These are phyloP conservation scores for Drosophila burlai DNA, from an alignment of 1,140 invertebrate genomes.

Conservation along the genomic window DNA sequence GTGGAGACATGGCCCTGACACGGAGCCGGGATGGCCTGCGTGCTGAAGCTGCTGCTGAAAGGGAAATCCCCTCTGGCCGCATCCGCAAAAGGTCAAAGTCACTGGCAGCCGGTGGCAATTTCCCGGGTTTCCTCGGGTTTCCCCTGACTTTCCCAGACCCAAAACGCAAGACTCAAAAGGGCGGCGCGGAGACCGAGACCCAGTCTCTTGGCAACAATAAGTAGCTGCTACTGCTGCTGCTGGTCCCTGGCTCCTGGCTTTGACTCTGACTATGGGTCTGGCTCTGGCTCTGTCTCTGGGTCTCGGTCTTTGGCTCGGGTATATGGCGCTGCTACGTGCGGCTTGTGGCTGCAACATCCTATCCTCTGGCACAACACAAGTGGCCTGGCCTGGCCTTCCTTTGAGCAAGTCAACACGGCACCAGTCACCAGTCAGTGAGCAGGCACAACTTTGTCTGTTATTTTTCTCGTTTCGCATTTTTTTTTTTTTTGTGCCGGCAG, in stretches of 20 bases:
- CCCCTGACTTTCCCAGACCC: constrained; percentile 1
- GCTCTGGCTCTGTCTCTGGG: constrained; percentile 11
- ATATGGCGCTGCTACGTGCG: constrained; percentile 44
- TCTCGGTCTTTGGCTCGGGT: constrained; percentile 13
- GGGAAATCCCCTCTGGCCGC: constrained; percentile 34
- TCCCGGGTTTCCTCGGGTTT: constrained; percentile 30
- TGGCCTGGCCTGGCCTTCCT: constrained; percentile 23
- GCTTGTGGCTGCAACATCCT: constrained; percentile 51
- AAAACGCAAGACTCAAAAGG: constrained; percentile 20
- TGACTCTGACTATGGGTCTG: constrained; percentile 7
- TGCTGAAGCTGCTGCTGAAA: constrained; percentile 33
- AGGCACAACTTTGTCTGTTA: constrained; percentile 36
- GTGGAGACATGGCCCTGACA: constrained; percentile 17
- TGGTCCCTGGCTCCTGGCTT: constrained; percentile 28
- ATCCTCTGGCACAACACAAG: constrained; percentile 43
- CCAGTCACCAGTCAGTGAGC: constrained; percentile 13
- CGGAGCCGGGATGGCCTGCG: constrained; percentile 49
- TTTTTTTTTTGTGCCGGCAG: constrained; percentile 10
- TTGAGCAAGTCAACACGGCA: constrained; percentile 43
- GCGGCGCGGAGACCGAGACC: constrained; percentile 20
- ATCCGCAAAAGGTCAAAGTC: constrained; percentile 61
- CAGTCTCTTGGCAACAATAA: constrained; percentile 61
- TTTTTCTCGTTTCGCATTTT: constrained; percentile 15
- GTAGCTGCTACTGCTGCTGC: constrained; percentile 52
- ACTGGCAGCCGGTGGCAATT: constrained; percentile 47